Conservation (phyloP, 2,888 invertebrate genomes). For the Plemyria rubiginata region DNA sequence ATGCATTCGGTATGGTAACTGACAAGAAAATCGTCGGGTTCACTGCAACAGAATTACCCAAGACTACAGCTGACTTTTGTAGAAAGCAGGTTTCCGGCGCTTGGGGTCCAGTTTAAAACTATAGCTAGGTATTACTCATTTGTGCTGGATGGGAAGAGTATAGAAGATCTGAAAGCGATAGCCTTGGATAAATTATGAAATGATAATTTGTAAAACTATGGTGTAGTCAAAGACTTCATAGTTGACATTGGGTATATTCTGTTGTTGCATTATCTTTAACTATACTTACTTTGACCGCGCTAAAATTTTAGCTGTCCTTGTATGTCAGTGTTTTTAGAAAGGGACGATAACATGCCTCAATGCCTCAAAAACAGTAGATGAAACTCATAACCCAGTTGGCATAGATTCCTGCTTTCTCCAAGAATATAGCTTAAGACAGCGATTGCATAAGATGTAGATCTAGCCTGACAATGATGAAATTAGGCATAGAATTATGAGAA, state of each 20-base stretch:
- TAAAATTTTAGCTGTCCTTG: too few species aligned
- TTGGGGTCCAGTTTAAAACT: neutral
- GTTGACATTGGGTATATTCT: too few species aligned
- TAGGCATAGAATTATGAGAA: constrained; percentile 55
- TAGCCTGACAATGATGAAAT: constrained; percentile 55
- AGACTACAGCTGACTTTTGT: constrained; percentile 10
- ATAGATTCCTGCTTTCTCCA: constrained; percentile 3
- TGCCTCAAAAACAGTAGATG: neutral
- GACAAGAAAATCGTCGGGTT: constrained; percentile 39
- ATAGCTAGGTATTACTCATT: too few species aligned
- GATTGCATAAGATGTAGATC: constrained; percentile 48
- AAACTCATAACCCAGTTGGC: neutral
- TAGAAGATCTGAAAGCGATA: neutral
- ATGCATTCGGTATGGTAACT: constrained; percentile 33
- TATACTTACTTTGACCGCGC: too few species aligned
- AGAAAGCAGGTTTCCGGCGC: constrained; percentile 10
- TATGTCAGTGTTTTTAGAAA: too few species aligned
- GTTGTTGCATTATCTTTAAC: too few species aligned
- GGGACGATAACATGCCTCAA: too few species aligned
- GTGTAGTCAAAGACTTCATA: neutral
- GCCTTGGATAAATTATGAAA: neutral
- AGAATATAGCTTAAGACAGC: constrained; percentile 22
- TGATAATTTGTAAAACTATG: neutral
- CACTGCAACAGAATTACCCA: constrained; percentile 37
- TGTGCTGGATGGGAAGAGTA: too few species aligned